Conservation (phyloP, 2,797 vertebrate species). For the Poeciliopsis gracilis region DNA sequence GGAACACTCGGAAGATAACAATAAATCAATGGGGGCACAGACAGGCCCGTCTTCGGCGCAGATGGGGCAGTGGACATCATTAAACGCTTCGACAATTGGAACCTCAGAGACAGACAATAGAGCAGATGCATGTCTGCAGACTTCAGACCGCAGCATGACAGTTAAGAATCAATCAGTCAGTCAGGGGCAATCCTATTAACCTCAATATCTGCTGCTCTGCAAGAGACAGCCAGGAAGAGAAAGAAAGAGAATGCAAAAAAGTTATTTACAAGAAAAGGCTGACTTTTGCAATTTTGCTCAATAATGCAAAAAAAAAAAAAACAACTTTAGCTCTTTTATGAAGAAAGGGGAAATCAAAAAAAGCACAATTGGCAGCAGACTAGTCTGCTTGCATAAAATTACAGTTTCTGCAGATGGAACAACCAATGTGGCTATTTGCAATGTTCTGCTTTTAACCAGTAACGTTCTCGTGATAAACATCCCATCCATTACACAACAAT, state of each 20-base stretch:
- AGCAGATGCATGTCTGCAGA: slow-evolving; percentile 30
- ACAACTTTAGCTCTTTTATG: neutral
- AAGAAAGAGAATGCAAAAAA: slow-evolving; percentile 15
- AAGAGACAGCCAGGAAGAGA: slow-evolving; percentile 21
- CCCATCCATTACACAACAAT: neutral
- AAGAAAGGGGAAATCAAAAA: neutral
- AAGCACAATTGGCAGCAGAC: slow-evolving; percentile 1
- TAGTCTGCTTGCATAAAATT: slow-evolving; percentile 3
- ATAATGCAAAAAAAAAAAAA: neutral
- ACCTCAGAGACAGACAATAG: slow-evolving; percentile 29
- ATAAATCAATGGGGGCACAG: slow-evolving; percentile 56
- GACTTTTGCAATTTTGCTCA: neutral
- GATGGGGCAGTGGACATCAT: slow-evolving; percentile 51
- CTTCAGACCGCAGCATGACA: neutral
- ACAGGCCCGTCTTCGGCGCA: slow-evolving; percentile 31
- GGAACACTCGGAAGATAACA: slow-evolving; percentile 22
- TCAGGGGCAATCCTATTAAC: slow-evolving; percentile 61
- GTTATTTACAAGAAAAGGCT: slow-evolving; percentile 1
- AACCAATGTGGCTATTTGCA: slow-evolving; percentile 4
- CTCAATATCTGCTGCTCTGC: slow-evolving; percentile 30
- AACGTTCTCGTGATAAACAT: slow-evolving; percentile 5
- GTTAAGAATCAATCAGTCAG: slow-evolving; percentile 65
- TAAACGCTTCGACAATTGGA: slow-evolving; percentile 48
- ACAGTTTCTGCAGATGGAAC: neutral
- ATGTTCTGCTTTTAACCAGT: slow-evolving; percentile 13